Evolutionary conservation across 2,888 invertebrate genomes (phyloP), one percentile per base, ranked within the genome.

Genomic region (Stegophylla sp.): DNA sequence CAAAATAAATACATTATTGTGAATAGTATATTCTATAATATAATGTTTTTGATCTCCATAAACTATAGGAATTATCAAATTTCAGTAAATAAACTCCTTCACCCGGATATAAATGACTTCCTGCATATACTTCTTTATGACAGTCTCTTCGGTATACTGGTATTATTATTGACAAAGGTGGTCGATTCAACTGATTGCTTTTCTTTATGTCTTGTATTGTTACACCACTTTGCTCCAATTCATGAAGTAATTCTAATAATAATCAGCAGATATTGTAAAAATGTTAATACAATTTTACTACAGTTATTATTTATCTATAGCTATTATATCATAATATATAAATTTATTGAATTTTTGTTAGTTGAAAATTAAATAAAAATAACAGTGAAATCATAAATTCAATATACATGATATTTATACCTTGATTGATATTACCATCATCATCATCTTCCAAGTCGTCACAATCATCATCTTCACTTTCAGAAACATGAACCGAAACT

Each of bases 1-100:
- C 9, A 64, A 2, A 48, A 51, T 9, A 45, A 43, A 51, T 51
- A 53, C 5, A 43, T 77, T 74, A 85, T 85, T 94, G 93, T 74
- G 95, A 97, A 87, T 99, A 99, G 87, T 97, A 99, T 73, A 99
- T 97, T 88, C 98, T 92, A 88, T 99, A 99, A 88, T 98, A 99
- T 77, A 99, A 91, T 66, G 97, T 97, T 91, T 99, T 99, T 84
- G 97, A 97, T 85, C 99, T 91, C 98, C 98, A 99, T 84, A 99
- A 89, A 77, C 97, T 98, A 87, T 98, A 99, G 0, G 98, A 96
- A 88, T 99, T 99, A 88, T 99, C 99, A 88, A 99, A 99, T 88
- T 99, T 99, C 61, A 99, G 90, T 86, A 98, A 89, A 88, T 99
- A 99, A 56, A 98, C 95, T 23, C 99, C 99, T 88, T 95, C 93